Conservation (phyloP, 2,113 vertebrate genomes). For the Heloderma charlesbogerti region DNA sequence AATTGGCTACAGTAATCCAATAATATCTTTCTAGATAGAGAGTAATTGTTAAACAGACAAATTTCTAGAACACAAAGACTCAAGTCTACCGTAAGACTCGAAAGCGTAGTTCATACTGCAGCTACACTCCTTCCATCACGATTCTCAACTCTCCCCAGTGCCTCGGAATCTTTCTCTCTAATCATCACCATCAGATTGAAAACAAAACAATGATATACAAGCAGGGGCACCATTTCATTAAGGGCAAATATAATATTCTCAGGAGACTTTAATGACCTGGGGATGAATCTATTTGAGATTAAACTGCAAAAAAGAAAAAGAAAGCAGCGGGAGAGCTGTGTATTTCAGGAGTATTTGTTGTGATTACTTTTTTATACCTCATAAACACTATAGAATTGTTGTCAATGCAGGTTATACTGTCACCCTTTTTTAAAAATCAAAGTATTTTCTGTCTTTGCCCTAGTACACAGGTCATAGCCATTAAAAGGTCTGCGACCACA, state of each 20-base stretch:
- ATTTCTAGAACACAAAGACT: background rate
- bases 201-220: no score
- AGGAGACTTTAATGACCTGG: no score
- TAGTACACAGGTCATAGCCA: no score
- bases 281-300: no score
- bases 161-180: background rate
- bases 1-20: background rate
- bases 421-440: background rate
- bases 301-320: background rate
- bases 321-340: background rate
- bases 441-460: no score
- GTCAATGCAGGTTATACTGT: background rate
- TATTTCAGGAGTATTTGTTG: no score
- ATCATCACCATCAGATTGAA: no score
- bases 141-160: background rate
- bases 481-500: no score
- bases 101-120: background rate
- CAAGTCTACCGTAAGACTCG: background rate
- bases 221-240: background rate
- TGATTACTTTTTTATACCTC: no score
- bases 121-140: background rate
- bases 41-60: background rate
- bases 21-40: background rate
- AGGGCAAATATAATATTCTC: background rate
- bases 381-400: background rate